Evolutionary conservation across 2,797 vertebrate genomes (phyloP).

Genomic region (Halcyon badia): DNA sequence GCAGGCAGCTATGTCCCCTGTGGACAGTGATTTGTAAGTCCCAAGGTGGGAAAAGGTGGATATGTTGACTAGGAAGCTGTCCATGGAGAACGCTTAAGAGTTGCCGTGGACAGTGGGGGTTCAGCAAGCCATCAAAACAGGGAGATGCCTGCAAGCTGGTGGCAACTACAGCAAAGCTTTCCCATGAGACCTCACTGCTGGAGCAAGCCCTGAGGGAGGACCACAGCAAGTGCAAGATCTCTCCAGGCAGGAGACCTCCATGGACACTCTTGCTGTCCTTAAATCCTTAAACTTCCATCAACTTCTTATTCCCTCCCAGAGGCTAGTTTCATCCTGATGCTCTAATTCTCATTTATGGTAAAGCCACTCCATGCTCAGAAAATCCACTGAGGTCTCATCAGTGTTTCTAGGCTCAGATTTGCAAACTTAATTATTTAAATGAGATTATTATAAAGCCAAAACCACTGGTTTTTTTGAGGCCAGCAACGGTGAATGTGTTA

Average conservation of each 20-base stretch:
- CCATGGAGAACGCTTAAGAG: background rate
- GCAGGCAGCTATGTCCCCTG: background rate
- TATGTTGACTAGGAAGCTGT: background rate
- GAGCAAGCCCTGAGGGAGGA: background rate
- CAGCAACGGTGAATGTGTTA: too few species aligned
- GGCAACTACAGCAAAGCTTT: background rate
- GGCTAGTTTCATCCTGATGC: background rate
- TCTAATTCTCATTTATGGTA: background rate
- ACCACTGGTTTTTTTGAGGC: rapidly evolving
- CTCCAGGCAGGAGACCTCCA: background rate
- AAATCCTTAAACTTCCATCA: background rate
- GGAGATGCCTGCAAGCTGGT: background rate
- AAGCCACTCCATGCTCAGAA: background rate
- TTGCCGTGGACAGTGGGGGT: rapidly evolving
- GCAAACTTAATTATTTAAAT: rapidly evolving
- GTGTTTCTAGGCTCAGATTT: background rate
- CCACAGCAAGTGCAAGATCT: background rate
- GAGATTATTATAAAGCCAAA: background rate
- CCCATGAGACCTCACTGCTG: background rate
- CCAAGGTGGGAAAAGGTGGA: background rate
- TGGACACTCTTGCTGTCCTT: background rate
- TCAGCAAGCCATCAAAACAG: background rate
- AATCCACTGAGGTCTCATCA: rapidly evolving
- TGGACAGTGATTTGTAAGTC: background rate
- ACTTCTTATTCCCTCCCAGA: background rate